Conservation (phyloP, 2,888 invertebrate species). For the Torymus texanus region DNA sequence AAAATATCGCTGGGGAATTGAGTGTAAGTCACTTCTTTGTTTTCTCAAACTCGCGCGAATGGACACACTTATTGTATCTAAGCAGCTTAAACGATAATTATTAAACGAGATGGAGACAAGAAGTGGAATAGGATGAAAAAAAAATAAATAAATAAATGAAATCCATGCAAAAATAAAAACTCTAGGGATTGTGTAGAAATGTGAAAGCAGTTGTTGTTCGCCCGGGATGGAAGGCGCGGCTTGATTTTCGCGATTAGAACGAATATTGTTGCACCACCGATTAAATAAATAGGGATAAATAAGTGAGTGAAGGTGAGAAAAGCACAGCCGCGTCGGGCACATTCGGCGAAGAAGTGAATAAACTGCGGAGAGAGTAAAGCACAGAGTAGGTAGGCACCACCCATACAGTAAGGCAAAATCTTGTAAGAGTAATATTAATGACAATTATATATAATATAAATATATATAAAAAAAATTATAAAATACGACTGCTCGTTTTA, state of each 20-base stretch:
- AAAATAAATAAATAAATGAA: slow-evolving; percentile 10
- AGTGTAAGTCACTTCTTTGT: slow-evolving; percentile 40
- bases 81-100: slow-evolving; percentile 65
- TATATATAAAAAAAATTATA: slow-evolving; percentile 58
- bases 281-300: background rate
- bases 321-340: slow-evolving; percentile 19
- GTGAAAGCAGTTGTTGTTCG: slow-evolving; percentile 31
- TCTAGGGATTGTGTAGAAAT: slow-evolving; percentile 42
- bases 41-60: slow-evolving; percentile 58
- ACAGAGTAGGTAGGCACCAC: slow-evolving; percentile 69
- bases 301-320: slow-evolving; percentile 4
- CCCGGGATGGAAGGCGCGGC: slow-evolving; percentile 51
- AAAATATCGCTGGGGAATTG: slow-evolving; percentile 52
- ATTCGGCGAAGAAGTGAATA: slow-evolving; percentile 50
- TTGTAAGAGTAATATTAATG: slow-evolving; percentile 64
- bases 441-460: slow-evolving; percentile 64
- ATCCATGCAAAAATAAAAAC: no score
- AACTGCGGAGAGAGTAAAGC: slow-evolving; percentile 59
- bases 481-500: slow-evolving; percentile 73
- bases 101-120: slow-evolving; percentile 47
- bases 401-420: slow-evolving; percentile 55
- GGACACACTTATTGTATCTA: slow-evolving; percentile 67
- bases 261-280: slow-evolving; percentile 59
- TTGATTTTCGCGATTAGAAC: slow-evolving; percentile 47
- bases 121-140: slow-evolving; percentile 44